phyloP scores from a whole-genome alignment of 2,888 invertebrate species.

The Pilophorus perplexus region DNA sequence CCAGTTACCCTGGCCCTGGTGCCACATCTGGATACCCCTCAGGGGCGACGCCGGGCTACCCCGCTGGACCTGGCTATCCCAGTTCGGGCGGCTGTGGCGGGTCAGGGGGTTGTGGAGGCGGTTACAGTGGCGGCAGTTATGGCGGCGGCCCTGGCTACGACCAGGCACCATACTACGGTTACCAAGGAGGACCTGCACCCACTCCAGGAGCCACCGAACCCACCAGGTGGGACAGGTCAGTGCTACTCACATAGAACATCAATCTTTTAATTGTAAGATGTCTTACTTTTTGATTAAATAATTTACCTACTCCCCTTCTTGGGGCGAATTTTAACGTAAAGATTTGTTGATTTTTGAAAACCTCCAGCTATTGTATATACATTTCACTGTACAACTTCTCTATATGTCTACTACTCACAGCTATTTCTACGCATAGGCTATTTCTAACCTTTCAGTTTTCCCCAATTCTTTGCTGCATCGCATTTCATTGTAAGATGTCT shows the following conservation, averaged over 20 bases:
- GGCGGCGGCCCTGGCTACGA: slow-evolving; percentile 20
- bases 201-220: background rate
- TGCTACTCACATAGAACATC: background rate
- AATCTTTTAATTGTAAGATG: background rate
- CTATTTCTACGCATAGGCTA: too few species aligned
- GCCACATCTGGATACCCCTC: background rate
- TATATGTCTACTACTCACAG: too few species aligned
- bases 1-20: background rate
- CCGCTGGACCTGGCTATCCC: slow-evolving; percentile 2
- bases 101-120: background rate
- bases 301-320: too few species aligned
- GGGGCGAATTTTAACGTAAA: too few species aligned
- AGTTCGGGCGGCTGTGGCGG: background rate
- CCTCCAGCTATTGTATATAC: too few species aligned
- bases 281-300: background rate
- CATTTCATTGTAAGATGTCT: background rate
- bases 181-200: background rate
- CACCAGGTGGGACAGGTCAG: slow-evolving; percentile 28
- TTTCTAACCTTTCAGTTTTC: too few species aligned
- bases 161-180: slow-evolving; percentile 2
- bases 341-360: too few species aligned
- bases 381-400: too few species aligned
- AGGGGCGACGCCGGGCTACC: slow-evolving; percentile 15
- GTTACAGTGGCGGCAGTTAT: background rate
- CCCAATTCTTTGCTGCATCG: too few species aligned